phyloP scores from a whole-genome alignment of 2,113 vertebrate species.

The Orthonyx spaldingii region DNA sequence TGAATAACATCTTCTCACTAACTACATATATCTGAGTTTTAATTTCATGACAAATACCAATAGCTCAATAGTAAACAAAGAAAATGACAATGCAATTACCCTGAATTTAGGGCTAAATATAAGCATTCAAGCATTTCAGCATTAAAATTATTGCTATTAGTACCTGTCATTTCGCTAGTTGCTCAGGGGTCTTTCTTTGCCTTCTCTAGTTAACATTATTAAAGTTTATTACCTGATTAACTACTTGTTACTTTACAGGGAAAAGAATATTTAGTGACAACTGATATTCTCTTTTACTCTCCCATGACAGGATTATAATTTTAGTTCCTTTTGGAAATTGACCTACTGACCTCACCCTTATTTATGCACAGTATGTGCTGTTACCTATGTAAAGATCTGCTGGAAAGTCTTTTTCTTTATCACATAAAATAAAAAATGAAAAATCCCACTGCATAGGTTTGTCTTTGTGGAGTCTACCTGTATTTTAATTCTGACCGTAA shows the following conservation, averaged over 20 bases:
- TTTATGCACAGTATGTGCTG: neutral
- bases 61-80: neutral
- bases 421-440: neutral
- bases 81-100: neutral
- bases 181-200: neutral
- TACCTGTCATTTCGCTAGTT: neutral
- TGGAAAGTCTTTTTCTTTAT: neutral
- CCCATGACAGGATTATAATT: neutral
- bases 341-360: neutral
- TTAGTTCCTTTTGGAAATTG: neutral
- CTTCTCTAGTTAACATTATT: neutral
- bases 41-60: neutral
- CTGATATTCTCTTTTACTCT: neutral
- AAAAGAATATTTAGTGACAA: neutral
- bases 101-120: neutral
- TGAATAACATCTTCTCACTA: neutral
- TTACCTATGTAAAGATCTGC: neutral
- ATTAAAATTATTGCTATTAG: neutral
- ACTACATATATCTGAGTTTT: neutral
- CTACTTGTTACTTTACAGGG: neutral
- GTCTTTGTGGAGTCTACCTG: neutral
- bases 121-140: neutral
- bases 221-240: neutral
- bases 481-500: neutral
- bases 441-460: neutral